phyloP scores from a whole-genome alignment of 2,113 vertebrate species.

The Myiopsitta monachus region DNA sequence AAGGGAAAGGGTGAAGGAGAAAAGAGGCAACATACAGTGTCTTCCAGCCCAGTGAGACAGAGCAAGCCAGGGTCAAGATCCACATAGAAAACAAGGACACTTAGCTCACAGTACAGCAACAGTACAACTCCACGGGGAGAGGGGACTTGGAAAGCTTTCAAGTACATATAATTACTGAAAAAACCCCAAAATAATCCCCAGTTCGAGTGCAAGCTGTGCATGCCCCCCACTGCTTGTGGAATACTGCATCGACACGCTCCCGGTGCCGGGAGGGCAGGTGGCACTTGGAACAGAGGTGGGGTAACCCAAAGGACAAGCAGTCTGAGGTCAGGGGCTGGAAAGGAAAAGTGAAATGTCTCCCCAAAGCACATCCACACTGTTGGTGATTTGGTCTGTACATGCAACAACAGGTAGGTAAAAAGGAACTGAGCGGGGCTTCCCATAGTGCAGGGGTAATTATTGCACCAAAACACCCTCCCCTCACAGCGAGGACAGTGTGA shows the following conservation, averaged over 20 bases:
- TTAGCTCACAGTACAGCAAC: constrained; percentile 66
- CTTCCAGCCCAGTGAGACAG: constrained; percentile 71
- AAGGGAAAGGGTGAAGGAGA: neutral
- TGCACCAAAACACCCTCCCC: constrained; percentile 51
- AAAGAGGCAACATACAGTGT: constrained; percentile 67
- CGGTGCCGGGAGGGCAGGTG: constrained; percentile 12
- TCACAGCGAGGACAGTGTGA: neutral
- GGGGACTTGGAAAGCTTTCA: constrained; percentile 51
- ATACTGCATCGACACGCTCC: constrained; percentile 66
- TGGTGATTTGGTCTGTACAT: constrained; percentile 52
- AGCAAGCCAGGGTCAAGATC: constrained; percentile 65
- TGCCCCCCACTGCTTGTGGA: constrained; percentile 44
- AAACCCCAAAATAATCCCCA: constrained; percentile 5
- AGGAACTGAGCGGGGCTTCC: constrained; percentile 35
- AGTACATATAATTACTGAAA: constrained; percentile 58
- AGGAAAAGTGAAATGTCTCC: constrained; percentile 21
- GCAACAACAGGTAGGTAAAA: constrained; percentile 39
- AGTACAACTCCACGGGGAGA: constrained; percentile 31
- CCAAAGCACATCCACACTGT: constrained; percentile 25
- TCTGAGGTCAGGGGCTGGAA: neutral
- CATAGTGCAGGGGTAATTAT: constrained; percentile 43
- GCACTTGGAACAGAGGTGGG: constrained; percentile 41
- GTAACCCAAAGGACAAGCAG: neutral
- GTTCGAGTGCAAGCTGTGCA: constrained; percentile 43
- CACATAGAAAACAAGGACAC: constrained; percentile 68